Evolutionary conservation across 2,888 invertebrate genomes (phyloP).

Genomic region (Cheilosia soror): DNA sequence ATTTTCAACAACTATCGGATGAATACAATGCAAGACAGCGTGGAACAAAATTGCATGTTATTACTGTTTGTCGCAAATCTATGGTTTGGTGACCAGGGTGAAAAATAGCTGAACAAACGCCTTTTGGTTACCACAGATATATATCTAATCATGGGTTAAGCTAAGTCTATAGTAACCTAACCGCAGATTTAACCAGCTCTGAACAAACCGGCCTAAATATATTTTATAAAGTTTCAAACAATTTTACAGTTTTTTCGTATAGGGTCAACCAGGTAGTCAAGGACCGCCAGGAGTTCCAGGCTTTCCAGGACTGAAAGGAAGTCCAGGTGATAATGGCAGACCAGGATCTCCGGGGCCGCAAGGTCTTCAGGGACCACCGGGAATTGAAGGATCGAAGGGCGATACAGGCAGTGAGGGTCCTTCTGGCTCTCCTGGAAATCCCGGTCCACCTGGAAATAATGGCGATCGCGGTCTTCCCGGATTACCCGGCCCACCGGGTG

Average conservation of each 20-base stretch:
- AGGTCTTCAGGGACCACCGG: slow-evolving; percentile 89
- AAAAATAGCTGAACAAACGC: no score
- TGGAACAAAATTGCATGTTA: no score
- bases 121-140: no score
- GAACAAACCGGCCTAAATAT: no score
- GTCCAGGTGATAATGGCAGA: slow-evolving; percentile 88
- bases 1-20: no score
- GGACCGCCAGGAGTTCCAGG: slow-evolving; percentile 89
- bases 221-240: background rate
- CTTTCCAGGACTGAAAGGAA: slow-evolving; percentile 88
- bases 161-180: no score
- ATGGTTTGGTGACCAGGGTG: no score
- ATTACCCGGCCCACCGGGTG: slow-evolving; percentile 79
- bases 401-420: slow-evolving; percentile 89
- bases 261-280: slow-evolving; percentile 89
- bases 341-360: slow-evolving; percentile 88
- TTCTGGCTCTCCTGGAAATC: slow-evolving; percentile 85
- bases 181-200: no score
- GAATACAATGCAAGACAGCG: no score
- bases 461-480: slow-evolving; percentile 79
- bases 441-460: slow-evolving; percentile 86
- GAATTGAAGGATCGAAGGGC: slow-evolving; percentile 90
- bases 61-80: no score
- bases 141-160: no score
- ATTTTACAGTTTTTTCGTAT: background rate